A percentile compares a stretch with the other conserved stretches of the same genome.
phyloP scores from a whole-genome alignment of 1,140 invertebrate species.

The Antheraea mylitta region DNA sequence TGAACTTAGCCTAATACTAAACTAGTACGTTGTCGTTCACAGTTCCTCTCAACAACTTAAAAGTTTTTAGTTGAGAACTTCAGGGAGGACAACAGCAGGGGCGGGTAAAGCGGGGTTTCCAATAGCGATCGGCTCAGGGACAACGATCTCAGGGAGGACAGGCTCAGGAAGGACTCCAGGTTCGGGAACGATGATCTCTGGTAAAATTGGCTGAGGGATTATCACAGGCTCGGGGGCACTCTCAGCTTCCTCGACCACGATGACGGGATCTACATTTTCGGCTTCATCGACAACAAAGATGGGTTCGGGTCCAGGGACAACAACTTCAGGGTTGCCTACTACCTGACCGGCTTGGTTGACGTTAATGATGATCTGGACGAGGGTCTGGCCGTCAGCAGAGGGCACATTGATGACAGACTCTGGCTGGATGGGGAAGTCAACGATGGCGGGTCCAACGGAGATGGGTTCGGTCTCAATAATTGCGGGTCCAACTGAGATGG shows the following conservation, averaged over 20 bases:
- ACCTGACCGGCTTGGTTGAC: not conserved
- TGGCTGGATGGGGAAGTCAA: constrained; percentile 28
- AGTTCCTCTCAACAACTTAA: constrained; percentile 3
- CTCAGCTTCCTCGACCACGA: not conserved
- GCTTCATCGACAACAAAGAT: constrained; percentile 2
- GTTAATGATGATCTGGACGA: constrained; percentile 17
- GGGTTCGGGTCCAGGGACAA: constrained; percentile 6
- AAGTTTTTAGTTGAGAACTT: constrained; percentile 6
- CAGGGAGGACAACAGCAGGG: constrained; percentile 5
- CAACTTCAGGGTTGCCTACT: constrained; percentile 11
- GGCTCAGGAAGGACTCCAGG: constrained; percentile 12
- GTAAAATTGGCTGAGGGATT: constrained; percentile 9
- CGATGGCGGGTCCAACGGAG: constrained; percentile 23
- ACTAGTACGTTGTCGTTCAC: constrained; percentile 10
- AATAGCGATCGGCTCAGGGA: constrained; percentile 2
- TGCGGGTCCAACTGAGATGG: not conserved
- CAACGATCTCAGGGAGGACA: not conserved
- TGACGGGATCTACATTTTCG: not conserved
- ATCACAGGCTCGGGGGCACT: constrained; percentile 7
- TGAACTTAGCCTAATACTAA: constrained; percentile 4
- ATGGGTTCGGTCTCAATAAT: constrained; percentile 17
- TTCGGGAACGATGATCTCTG: constrained; percentile 1
- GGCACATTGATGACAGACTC: constrained; percentile 16
- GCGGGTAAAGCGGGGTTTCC: constrained; percentile 4
- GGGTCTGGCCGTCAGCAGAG: constrained; percentile 19